Base-by-base conservation (phyloP, 2,888 invertebrate species). In the Pyrocoelia pectoralis region DNA sequence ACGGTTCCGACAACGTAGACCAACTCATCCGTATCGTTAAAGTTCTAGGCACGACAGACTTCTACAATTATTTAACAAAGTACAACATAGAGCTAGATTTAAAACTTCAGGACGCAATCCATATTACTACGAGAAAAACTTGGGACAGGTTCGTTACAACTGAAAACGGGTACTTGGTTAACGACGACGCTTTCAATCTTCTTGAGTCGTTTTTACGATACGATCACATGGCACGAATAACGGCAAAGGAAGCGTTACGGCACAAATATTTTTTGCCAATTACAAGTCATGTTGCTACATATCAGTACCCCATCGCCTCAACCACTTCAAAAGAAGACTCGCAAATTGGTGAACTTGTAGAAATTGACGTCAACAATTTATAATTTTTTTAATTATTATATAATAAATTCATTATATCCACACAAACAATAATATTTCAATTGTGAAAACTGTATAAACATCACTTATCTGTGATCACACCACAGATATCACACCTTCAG, bases 111-210 rank as follows among this genome's bases (percentile, higher is more conserved):
- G 69, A 70, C 17, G 58, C 70, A 28, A 24, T 81, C 8, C 78
- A 77, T 0, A 66, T 69, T 8, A 79, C 80, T 59, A 75, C 73
- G 5, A 71, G 76, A 19, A 81, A 80, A 64, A 74, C 77, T 2
- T 81, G 81, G 81, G 79, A 81, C 50, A 67, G 80, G 33, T 81
- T 80, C 59, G 75, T 81, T 14, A 78, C 74, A 38, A 74, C 79
- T 0, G 81, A 81, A 68, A 78, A 80, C 56, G 81, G 80, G 62
- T 77, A 81, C 65, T 68, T 81, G 52, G 75, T 80, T n/a, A 79
- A 74, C 33, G 78, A 78, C n/a, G 70, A 74, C 15, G 79, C 80
- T 0, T 68, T 80, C 13, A 74, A 79, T 66, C 74, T 81, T 14
- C 65, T 81, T 28, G 80, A 81, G 60, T 73, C 73, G 19, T 67